Base-by-base conservation (phyloP, 2,888 invertebrate species). In the Ormia ochracea region DNA sequence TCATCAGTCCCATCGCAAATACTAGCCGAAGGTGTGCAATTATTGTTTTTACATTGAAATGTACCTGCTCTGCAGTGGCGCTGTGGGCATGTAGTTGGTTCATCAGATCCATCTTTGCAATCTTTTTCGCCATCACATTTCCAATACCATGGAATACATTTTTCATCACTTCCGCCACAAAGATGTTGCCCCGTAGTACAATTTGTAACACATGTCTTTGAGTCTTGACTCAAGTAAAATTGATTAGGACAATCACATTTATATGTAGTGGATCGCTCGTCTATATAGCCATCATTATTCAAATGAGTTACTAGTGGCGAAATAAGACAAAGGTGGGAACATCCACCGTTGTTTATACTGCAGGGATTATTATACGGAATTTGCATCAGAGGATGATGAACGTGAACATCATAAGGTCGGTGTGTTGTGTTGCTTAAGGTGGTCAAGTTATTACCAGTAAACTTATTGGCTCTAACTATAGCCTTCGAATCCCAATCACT, bases 401-500 rank as follows among this genome's bases (percentile, higher is more conserved):
- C 92, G 87, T 98, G 97, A 82, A 98, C 93, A 85, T 98, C 98
- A 88, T 97, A 98, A 0, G 98, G 98, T 63, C 98, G 92, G 88
- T 98, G 98, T 0, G 98, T 98, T 0, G 97, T 96, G 85, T 98
- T 98, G 63, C 97, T 90, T 1, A 98, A 90, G 1, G 95, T 90
- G 59, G 91, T 92, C 66, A 95, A 90, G 83, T 95, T 93, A 82
- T 92, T 92, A 26, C 96, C 96, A 0, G 95, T 95, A 89, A 96
- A 98, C 89, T 99, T 99, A 86, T 98, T 94, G 0, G 98, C 98
- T 84, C 94, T 93, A 83, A 95, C 93, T 66, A 99, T 95, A 0
- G 96, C 96, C 88, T 98, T 98, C 59, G 97, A 90, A 88, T 99
- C 99, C 99, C 99, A 99, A 88, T 99, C 99, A 0, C 98, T 97